Percentiles rank a stretch among this genome's conserved stretches.
These are phyloP conservation scores for Lacerta viridis DNA, from an alignment of 2,797 vertebrate genomes.

Conservation along the genomic window DNA sequence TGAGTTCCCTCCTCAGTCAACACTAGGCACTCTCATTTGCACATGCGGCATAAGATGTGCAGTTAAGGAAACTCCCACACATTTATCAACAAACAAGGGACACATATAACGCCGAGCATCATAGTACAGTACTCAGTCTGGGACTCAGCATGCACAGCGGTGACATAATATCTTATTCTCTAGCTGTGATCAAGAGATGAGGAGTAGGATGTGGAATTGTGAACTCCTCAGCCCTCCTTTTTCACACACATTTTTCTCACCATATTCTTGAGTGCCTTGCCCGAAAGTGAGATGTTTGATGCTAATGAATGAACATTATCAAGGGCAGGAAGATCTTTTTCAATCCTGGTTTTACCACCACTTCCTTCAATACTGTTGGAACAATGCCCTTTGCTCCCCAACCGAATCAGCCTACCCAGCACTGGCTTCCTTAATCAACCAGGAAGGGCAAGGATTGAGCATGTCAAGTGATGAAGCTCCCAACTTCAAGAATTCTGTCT, in stretches of 20 bases:
- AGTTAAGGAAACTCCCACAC: conserved; percentile 15
- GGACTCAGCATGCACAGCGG: background rate
- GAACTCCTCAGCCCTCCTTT: background rate
- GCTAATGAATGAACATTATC: too few relatives aligned
- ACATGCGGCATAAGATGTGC: conserved; percentile 1
- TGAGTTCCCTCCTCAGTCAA: background rate
- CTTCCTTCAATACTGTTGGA: too few relatives aligned
- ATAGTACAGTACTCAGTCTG: background rate
- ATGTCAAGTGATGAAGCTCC: too few relatives aligned
- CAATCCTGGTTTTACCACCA: too few relatives aligned
- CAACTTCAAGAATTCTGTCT: too few relatives aligned
- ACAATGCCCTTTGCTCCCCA: too few relatives aligned
- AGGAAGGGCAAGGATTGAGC: too few relatives aligned
- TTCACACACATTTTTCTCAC: background rate
- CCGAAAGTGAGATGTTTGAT: background rate
- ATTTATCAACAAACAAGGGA: background rate
- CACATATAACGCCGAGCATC: background rate
- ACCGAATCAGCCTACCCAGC: too few relatives aligned
- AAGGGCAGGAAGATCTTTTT: too few relatives aligned
- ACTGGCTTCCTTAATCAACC: too few relatives aligned
- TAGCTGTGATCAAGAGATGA: background rate
- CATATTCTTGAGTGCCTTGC: background rate
- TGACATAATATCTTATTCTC: background rate
- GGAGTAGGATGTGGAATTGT: background rate
- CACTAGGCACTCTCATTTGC: background rate